Evolutionary conservation across 2,113 vertebrate species (phyloP).

Genomic region (Aramus guarauna): DNA sequence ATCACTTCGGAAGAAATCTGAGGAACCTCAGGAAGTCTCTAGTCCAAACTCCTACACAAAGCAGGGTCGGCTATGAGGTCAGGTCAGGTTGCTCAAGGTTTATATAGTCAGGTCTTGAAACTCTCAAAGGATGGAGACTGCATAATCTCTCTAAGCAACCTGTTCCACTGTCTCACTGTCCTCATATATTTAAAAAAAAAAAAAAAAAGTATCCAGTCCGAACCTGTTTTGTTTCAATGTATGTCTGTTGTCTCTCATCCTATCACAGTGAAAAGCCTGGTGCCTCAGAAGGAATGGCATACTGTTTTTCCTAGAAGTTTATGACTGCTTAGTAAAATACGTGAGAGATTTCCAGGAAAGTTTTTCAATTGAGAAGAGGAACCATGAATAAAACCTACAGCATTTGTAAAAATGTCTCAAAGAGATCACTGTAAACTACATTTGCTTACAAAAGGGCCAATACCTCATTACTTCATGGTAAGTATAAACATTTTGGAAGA

Average conservation of each 20-base stretch:
- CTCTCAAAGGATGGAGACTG: not conserved
- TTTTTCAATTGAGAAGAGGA: not conserved
- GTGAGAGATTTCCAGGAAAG: not conserved
- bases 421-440: not conserved
- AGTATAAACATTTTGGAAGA: not conserved
- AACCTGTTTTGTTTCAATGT: not conserved
- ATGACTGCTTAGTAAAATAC: not conserved
- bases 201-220: not conserved
- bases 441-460: not conserved
- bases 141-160: not conserved
- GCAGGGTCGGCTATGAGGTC: not conserved
- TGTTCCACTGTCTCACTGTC: not conserved
- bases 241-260: not conserved
- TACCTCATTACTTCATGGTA: not conserved
- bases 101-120: not conserved
- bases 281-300: not conserved
- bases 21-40: not conserved
- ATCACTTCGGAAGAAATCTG: not conserved
- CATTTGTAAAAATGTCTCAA: not conserved
- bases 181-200: not conserved
- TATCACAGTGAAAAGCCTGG: not conserved
- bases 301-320: not conserved
- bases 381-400: not conserved
- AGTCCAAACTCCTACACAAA: not conserved
- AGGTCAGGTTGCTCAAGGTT: not conserved